phyloP scores from a whole-genome alignment of 1,140 invertebrate genomes.

The Chymomyza costata region DNA sequence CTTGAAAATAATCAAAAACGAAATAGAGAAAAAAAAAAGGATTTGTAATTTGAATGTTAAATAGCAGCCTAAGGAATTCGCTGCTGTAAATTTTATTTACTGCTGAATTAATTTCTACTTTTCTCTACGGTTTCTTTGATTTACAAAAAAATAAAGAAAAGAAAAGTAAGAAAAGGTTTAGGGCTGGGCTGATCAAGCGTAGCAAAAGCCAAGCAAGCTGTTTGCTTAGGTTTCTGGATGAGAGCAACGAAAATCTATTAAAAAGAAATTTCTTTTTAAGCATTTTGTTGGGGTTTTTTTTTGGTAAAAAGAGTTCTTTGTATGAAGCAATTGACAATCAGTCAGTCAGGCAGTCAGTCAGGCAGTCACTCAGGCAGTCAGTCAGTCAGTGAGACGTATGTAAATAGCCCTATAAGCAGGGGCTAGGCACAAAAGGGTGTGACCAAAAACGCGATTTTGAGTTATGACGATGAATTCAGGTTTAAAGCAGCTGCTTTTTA shows the following conservation, averaged over 20 bases:
- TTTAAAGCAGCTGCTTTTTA: too few species aligned
- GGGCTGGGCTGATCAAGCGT: too few species aligned
- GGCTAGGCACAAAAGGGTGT: conserved; percentile 21
- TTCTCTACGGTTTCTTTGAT: conserved; percentile 44
- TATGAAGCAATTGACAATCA: conserved; percentile 62
- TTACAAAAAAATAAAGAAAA: too few species aligned
- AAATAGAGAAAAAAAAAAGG: conserved; percentile 30
- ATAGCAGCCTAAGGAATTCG: conserved; percentile 45
- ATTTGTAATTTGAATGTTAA: conserved; percentile 73
- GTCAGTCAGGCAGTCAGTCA: conserved; percentile 66
- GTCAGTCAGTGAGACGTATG: conserved; percentile 64
- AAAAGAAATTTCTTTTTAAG: conserved; percentile 26
- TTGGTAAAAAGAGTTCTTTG: conserved; percentile 35
- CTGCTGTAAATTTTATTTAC: conserved; percentile 58
- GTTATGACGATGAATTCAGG: too few species aligned
- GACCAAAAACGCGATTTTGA: neutral
- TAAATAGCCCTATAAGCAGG: conserved; percentile 38
- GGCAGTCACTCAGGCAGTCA: conserved; percentile 63
- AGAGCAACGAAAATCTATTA: conserved; percentile 46
- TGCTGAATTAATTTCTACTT: conserved; percentile 67
- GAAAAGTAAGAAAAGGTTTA: too few species aligned
- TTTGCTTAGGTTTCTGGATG: conserved; percentile 68
- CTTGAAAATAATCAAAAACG: conserved; percentile 4
- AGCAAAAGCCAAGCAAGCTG: conserved; percentile 14
- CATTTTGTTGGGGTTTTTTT: conserved; percentile 35